Percentiles rank a stretch among this genome's conserved stretches.
Conservation (phyloP, 2,113 vertebrate genomes). For the Anarrhichthys ocellatus region DNA sequence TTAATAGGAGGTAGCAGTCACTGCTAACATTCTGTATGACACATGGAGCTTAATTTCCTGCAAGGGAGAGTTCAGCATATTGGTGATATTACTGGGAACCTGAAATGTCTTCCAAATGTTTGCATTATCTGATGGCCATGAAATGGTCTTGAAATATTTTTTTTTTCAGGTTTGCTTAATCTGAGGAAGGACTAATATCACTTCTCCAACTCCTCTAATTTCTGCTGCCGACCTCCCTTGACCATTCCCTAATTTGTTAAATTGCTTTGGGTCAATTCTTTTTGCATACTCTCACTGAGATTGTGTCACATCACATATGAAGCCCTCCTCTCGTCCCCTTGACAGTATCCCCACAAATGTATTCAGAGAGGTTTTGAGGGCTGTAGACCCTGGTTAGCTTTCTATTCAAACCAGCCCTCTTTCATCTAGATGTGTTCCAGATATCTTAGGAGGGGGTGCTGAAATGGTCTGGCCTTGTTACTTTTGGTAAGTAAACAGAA, state of each 20-base stretch:
- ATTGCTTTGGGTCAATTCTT: conserved; percentile 29
- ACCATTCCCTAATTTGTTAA: conserved; percentile 40
- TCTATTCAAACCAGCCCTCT: conserved; percentile 55
- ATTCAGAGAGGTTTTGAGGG: conserved; percentile 51
- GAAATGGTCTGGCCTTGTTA: conserved; percentile 20
- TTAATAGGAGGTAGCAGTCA: neutral
- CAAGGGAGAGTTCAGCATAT: conserved; percentile 10
- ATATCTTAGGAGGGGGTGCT: conserved; percentile 11
- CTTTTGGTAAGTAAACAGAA: neutral
- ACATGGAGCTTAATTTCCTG: conserved; percentile 28
- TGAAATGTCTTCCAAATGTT: conserved; percentile 53
- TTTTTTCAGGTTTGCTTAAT: conserved; percentile 35
- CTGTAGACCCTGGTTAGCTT: conserved; percentile 33
- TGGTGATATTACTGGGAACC: conserved; percentile 25
- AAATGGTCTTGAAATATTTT: conserved; percentile 44
- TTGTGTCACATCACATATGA: conserved; percentile 47
- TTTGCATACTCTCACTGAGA: conserved; percentile 43
- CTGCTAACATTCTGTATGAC: conserved; percentile 12
- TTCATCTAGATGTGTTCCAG: conserved; percentile 33
- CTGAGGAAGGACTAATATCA: conserved; percentile 37
- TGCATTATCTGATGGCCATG: conserved; percentile 46
- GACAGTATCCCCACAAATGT: conserved; percentile 41
- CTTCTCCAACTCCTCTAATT: conserved; percentile 38
- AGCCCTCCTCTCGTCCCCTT: conserved; percentile 14
- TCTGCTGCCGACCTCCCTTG: conserved; percentile 33